Evolutionary conservation across 23 tunicate species (phyloP), one percentile per base, ranked within the genome.

Genomic region (Phallusia fumigata): DNA sequence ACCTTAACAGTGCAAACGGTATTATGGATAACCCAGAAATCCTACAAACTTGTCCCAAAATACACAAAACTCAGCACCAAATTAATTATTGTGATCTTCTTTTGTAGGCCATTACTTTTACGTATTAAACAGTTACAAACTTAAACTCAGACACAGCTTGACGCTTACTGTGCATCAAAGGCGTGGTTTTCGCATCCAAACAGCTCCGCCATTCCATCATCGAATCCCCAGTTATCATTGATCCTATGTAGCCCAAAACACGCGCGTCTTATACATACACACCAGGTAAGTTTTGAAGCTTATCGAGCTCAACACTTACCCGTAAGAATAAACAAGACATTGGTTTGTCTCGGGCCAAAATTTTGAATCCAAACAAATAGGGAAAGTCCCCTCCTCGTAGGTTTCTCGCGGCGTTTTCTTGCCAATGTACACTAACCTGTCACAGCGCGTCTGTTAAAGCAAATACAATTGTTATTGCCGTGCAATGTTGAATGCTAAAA

Each of bases 101-200:
- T 51, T 51, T 18, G 15, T 18, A 51, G 18, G 18, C 58, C 58
- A 51, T 13, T 51, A 51, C 18, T 13, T 18, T 13, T n/a, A n/a
- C n/a, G n/a, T n/a, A n/a, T n/a, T n/a, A n/a, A n/a, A n/a, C n/a
- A n/a, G n/a, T n/a, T n/a, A n/a, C n/a, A n/a, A n/a, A n/a, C n/a
- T n/a, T n/a, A n/a, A n/a, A n/a, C n/a, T n/a, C n/a, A n/a, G n/a
- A n/a, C n/a, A n/a, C n/a, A n/a, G n/a, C 47, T 40, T 40, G 10
- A 10, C 10, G 47, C 69, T 24, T 58, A 58, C 69, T 58, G 69
- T 58, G 69, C 69, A 58, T 58, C 69, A 13, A 58, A 58, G 3
- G 69, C 69, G 69, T 58, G 69, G 28, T 58, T 24, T 58, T 58
- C 69, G 16, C 69, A 58, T 24, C 69, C 69, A 58, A 58, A 58